Evolutionary conservation across 2,888 invertebrate species (phyloP).

Genomic region (Ashinkailepas kermadecensis): DNA sequence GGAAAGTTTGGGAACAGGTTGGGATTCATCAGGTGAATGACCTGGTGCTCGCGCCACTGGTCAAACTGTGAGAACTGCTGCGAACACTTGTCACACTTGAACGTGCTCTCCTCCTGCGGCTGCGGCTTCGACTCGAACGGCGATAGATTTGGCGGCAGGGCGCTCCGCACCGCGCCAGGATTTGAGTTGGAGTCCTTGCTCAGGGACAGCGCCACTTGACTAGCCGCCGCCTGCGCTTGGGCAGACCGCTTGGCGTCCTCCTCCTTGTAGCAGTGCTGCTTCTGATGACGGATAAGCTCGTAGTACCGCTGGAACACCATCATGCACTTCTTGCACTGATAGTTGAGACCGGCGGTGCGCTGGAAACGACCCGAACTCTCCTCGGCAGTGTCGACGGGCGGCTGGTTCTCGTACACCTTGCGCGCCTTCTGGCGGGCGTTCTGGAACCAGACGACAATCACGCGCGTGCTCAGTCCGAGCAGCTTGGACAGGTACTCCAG

Average conservation of each 20-base stretch:
- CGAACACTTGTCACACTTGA: conserved; percentile 93
- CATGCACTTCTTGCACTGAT: conserved; percentile 97
- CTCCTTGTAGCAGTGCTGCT: conserved; percentile 95
- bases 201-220: conserved; percentile 80
- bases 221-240: conserved; percentile 69
- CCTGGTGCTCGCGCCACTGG: conserved; percentile 88
- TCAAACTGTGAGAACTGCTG: conserved; percentile 84
- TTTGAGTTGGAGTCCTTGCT: conserved; percentile 90
- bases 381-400: conserved; percentile 67
- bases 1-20: conserved; percentile 52
- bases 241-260: conserved; percentile 89
- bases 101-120: conserved; percentile 52
- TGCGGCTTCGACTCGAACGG: conserved; percentile 21
- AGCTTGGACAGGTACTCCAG: conserved; percentile 94
- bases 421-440: conserved; percentile 97
- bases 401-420: conserved; percentile 98
- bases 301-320: conserved; percentile 97
- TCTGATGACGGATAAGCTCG: conserved; percentile 96
- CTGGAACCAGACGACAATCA: conserved; percentile 99
- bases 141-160: neutral
- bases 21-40: conserved; percentile 92
- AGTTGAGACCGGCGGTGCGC: conserved; percentile 89
- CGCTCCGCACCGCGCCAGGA: conserved; percentile 41
- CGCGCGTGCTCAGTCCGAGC: conserved; percentile 87
- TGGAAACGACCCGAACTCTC: conserved; percentile 76